These are phyloP conservation scores for Cyanoderma ruficeps DNA, from an alignment of 2,113 vertebrate species.

Conservation along the genomic window DNA sequence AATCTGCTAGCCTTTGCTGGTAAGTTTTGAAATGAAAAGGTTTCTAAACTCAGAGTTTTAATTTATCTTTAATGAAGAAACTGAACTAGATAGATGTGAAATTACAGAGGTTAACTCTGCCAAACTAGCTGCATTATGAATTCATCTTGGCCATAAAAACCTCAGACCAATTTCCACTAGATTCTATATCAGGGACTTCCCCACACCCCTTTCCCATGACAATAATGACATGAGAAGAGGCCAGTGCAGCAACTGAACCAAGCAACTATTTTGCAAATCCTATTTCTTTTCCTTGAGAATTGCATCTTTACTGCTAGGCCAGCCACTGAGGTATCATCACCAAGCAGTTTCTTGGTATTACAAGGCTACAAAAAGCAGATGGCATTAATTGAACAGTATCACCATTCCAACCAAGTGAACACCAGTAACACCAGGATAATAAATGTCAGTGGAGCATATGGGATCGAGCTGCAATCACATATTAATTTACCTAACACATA, in stretches of 20 bases:
- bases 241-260: neutral
- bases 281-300: neutral
- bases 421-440: neutral
- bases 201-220: neutral
- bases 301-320: neutral
- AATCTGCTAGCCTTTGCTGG: neutral
- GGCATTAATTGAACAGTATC: neutral
- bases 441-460: rapidly evolving
- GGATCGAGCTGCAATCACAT: neutral
- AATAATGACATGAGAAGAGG: neutral
- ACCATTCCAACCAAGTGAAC: neutral
- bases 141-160: neutral
- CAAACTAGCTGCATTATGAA: neutral
- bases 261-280: neutral
- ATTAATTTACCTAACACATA: neutral
- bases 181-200: neutral
- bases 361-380: neutral
- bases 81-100: neutral
- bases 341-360: neutral
- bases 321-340: neutral
- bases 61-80: neutral
- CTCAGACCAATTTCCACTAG: neutral
- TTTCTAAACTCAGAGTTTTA: neutral
- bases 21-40: neutral
- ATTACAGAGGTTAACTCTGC: neutral